Evolutionary conservation across 53 echinoderm and acorn worm species (phyloP).

Genomic region (Henricia sp.): DNA sequence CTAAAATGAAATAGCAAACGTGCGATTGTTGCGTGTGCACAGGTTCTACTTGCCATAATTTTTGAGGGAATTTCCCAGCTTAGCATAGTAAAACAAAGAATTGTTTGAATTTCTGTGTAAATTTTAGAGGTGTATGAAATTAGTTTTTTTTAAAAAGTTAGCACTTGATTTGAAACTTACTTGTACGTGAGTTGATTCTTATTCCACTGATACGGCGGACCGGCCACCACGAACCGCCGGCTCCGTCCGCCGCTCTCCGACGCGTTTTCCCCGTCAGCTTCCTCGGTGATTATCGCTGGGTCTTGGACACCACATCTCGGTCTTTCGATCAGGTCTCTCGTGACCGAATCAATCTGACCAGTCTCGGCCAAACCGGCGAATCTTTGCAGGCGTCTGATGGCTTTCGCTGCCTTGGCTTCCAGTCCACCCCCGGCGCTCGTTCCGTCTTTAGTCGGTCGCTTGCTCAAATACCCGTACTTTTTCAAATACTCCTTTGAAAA

Average conservation of each 20-base stretch:
- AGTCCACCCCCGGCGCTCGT: neutral
- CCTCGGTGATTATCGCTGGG: neutral
- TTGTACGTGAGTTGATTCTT: slow-evolving; percentile 70
- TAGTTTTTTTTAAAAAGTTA: too few species aligned
- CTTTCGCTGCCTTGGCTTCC: slow-evolving; percentile 11
- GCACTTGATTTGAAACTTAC: too few species aligned
- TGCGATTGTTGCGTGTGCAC: too few species aligned
- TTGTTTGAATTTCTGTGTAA: too few species aligned
- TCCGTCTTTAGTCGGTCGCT: slow-evolving; percentile 19
- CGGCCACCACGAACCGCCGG: slow-evolving; percentile 68
- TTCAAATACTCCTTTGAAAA: slow-evolving; percentile 27
- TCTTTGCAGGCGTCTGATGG: slow-evolving; percentile 63
- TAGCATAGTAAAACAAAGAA: too few species aligned
- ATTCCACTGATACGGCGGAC: slow-evolving; percentile 58
- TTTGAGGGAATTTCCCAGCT: too few species aligned
- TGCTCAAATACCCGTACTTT: slow-evolving; percentile 47
- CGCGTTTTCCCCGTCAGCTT: neutral
- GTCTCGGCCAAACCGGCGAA: slow-evolving; percentile 68
- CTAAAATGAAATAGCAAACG: too few species aligned
- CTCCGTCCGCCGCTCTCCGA: slow-evolving; percentile 3
- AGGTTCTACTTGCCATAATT: too few species aligned
- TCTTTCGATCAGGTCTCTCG: slow-evolving; percentile 47
- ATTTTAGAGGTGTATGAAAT: neutral
- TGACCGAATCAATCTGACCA: slow-evolving; percentile 68
- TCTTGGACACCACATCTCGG: slow-evolving; percentile 75